Percentiles rank a stretch among this genome's conserved stretches.
Evolutionary conservation across 2,888 invertebrate genomes (phyloP).

Genomic region (Cryptocephalus primarius): DNA sequence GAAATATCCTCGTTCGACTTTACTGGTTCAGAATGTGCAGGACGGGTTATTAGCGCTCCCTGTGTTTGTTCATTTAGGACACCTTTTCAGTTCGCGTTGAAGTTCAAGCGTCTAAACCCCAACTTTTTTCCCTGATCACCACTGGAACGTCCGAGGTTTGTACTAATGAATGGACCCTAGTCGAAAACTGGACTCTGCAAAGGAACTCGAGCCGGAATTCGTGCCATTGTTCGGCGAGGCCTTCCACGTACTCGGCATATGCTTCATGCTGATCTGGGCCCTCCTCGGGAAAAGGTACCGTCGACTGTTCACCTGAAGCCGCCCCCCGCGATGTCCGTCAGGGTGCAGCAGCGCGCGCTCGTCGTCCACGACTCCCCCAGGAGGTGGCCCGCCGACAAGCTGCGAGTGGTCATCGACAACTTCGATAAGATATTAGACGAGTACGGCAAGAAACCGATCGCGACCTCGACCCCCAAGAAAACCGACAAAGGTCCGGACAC

Average conservation of each 20-base stretch:
- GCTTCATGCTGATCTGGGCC: conserved; percentile 10
- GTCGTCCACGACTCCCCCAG: conserved; percentile 20
- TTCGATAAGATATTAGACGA: conserved; percentile 45
- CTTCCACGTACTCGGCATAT: conserved; percentile 7
- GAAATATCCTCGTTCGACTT: too few species aligned
- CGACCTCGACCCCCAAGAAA: conserved; percentile 14
- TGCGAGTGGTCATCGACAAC: conserved; percentile 41
- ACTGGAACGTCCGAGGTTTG: too few species aligned
- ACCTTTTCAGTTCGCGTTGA: too few species aligned
- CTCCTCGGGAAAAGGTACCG: conserved; percentile 3
- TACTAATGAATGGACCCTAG: too few species aligned
- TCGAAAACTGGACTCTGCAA: conserved; percentile 5
- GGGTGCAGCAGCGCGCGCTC: too few species aligned
- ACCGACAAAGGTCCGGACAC: conserved; percentile 9
- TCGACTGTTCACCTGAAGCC: too few species aligned
- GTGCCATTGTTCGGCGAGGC: conserved; percentile 8
- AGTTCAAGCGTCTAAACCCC: too few species aligned
- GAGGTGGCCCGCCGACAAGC: conserved; percentile 28
- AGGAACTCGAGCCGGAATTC: conserved; percentile 7
- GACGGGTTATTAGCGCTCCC: too few species aligned
- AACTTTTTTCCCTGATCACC: too few species aligned
- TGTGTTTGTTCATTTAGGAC: too few species aligned
- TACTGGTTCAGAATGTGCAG: too few species aligned
- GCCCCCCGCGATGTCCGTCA: too few species aligned
- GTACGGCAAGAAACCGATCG: conserved; percentile 21